Evolutionary conservation across 2,888 invertebrate genomes (phyloP), one percentile per base, ranked within the genome.

Genomic region (Eupithecia exiguata): DNA sequence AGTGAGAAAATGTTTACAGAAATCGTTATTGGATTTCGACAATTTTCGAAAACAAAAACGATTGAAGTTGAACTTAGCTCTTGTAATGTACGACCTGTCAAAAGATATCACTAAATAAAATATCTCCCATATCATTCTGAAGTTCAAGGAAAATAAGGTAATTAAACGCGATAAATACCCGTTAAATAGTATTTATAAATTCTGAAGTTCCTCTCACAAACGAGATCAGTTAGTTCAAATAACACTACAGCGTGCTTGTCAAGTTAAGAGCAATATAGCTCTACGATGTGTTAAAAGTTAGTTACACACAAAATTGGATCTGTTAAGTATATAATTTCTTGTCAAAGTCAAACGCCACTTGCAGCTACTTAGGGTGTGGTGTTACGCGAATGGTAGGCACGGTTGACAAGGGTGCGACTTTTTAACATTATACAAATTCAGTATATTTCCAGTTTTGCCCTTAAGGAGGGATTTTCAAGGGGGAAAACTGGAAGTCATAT

Each of bases 291-390:
- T 90, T 91, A 89, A 91, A 91, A 91, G 89, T 91, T 79, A 91
- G 87, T 88, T 84, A 86, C 82, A 81, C 86, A 83, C 77, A 84
- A 85, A 84, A 89, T 87, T 88, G 85, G 86, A 87, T 88, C 82
- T 87, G 86, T 87, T 88, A 85, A 88, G 86, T 88, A 82, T 80
- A 79, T 82, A 82, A 91, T 90, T 89, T 88, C 90, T 87, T 86
- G 88, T 89, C 90, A 91, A 90, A 92, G 91, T 91, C 90, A 89
- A 80, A 80, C 75, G 88, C 89, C 88, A 89, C 85, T 88, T 88
- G 85, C 77, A 74, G 74, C 76, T 80, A 72, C 78, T 78, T 77
- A 78, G 76, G 75, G 79, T 70, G 77, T 78, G 75, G 72, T 71
- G 77, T 78, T 77, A 75, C 79, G 80, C 74, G 75, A 53, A 66